Evolutionary conservation across 2,888 invertebrate genomes (phyloP).

Genomic region (Leucozona laternaria): DNA sequence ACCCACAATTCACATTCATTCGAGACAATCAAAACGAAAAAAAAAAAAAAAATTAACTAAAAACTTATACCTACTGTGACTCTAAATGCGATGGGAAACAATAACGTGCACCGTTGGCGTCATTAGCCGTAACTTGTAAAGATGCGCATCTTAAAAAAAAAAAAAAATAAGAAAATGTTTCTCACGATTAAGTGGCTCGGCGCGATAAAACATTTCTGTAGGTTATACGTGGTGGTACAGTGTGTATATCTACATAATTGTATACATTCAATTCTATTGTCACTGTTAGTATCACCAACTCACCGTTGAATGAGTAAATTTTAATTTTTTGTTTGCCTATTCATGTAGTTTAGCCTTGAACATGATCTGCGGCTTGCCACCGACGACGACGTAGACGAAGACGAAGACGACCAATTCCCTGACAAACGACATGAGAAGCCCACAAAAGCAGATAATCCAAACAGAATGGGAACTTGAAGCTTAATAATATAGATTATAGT

Average conservation of each 20-base stretch:
- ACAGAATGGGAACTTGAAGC: constrained; percentile 8
- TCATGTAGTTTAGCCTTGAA: constrained; percentile 60
- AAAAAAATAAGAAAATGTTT: constrained; percentile 18
- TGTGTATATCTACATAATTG: neutral
- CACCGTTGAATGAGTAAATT: neutral
- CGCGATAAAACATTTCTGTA: neutral
- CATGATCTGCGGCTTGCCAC: constrained; percentile 49
- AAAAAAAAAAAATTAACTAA: neutral
- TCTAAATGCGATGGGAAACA: constrained; percentile 47
- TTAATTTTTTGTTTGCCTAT: constrained; percentile 31
- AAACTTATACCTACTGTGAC: constrained; percentile 10
- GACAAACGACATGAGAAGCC: constrained; percentile 9
- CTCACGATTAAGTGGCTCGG: constrained; percentile 29
- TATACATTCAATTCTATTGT: constrained; percentile 36
- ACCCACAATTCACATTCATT: constrained; percentile 20
- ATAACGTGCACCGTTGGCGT: constrained; percentile 52
- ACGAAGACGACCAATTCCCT: neutral
- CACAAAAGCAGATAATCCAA: constrained; percentile 17
- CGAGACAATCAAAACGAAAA: neutral
- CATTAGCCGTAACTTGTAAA: constrained; percentile 51
- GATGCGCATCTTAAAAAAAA: constrained; percentile 44
- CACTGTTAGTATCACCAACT: constrained; percentile 18
- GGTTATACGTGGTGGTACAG: neutral
- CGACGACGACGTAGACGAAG: neutral
- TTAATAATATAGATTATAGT: neutral